phyloP scores from a whole-genome alignment of 1,140 invertebrate species.

The Scaptomyza graminum region DNA sequence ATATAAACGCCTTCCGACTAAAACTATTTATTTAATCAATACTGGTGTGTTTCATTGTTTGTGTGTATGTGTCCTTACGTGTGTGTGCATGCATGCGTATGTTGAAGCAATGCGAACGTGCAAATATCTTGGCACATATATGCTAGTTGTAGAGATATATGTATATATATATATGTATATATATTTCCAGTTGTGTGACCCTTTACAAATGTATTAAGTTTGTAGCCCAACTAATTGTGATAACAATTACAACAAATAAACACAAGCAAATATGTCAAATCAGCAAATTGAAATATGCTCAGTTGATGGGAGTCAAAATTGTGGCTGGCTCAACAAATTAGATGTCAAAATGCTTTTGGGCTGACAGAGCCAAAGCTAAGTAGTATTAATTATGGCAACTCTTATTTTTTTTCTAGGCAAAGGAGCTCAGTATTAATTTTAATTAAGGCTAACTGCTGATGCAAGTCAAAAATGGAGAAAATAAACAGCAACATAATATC shows the following conservation, averaged over 20 bases:
- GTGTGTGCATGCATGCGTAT: too few species aligned
- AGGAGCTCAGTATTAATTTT: neutral
- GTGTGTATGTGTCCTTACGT: neutral
- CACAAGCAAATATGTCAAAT: neutral
- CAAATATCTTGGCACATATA: neutral
- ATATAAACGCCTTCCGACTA: conserved; percentile 48
- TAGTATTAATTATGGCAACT: neutral
- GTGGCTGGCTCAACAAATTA: neutral
- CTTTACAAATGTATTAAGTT: conserved; percentile 6
- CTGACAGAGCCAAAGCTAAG: neutral
- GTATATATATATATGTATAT: conserved; percentile 56
- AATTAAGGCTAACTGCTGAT: neutral
- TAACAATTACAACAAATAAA: neutral
- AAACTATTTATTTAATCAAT: conserved; percentile 22
- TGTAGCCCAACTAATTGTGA: conserved; percentile 2
- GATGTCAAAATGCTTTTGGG: neutral
- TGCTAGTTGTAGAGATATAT: conserved; percentile 44
- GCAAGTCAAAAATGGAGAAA: too few species aligned
- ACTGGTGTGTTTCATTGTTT: neutral
- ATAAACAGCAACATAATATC: neutral
- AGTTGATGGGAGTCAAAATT: neutral
- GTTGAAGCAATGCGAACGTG: neutral
- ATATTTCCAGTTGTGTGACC: conserved; percentile 29
- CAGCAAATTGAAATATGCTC: neutral
- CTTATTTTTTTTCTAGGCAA: neutral